A percentile compares a stretch with the other conserved stretches of the same genome.
Conservation (phyloP, 2,113 vertebrate species). For the Helogale parvula region DNA sequence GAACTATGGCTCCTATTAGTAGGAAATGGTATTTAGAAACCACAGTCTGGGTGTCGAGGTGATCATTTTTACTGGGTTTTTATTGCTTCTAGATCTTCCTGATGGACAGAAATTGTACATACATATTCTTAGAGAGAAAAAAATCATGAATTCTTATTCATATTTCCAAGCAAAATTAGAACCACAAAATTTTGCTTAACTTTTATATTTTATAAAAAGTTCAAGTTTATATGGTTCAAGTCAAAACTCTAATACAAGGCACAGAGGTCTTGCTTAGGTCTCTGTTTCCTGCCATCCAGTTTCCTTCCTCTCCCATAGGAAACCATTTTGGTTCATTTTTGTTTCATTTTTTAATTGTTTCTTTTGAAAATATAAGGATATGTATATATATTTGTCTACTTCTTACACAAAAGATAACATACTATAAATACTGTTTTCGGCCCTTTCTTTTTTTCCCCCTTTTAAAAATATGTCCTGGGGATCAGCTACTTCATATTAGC, state of each 20-base stretch:
- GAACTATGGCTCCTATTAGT: neutral
- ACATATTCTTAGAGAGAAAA: neutral
- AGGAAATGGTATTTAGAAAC: neutral
- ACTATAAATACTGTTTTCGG: neutral
- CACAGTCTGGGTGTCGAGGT: neutral
- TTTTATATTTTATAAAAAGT: neutral
- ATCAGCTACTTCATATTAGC: neutral
- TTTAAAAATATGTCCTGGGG: neutral
- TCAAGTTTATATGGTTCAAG: neutral
- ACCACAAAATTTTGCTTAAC: neutral
- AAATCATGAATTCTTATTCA: neutral
- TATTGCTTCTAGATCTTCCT: neutral
- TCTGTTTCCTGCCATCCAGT: neutral
- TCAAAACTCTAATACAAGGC: neutral
- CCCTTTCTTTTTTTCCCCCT: neutral
- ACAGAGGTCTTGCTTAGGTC: neutral
- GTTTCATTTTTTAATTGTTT: neutral
- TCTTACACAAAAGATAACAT: neutral
- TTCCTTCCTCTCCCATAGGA: neutral
- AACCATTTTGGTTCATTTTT: slow-evolving; percentile 2
- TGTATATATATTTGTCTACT: neutral
- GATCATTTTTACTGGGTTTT: slow-evolving; percentile 26
- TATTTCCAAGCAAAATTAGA: neutral
- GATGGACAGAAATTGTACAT: neutral
- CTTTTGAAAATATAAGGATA: slow-evolving; percentile 15